Base-by-base conservation (phyloP, 2,797 vertebrate genomes). In the Periophthalmus magnuspinnatus region DNA sequence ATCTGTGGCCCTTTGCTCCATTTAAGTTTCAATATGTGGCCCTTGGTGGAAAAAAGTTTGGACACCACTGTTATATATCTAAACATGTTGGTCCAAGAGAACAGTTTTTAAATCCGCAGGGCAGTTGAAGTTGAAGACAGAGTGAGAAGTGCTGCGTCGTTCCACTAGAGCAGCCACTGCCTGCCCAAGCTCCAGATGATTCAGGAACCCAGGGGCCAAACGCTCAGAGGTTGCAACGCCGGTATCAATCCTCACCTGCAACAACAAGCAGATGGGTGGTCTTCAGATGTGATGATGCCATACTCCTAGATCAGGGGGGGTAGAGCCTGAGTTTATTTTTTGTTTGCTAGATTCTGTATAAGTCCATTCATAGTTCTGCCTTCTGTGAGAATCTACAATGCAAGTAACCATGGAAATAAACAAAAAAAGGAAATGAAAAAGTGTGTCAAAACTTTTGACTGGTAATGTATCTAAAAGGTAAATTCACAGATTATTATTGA, bases 171-270 rank as follows among this genome's bases (percentile, higher is more conserved):
- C 47, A 17, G 92, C 87, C 0, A 91, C 86, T 0, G 91, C 92
- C 63, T 90, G 85, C 0, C 93, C 93, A 80, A 95, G 89, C 64
- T 95, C 93, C 87, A 93, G 78, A 74, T 93, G 93, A 80, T 88
- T 92, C 73, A 94, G 83, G 71, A 86, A 95, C 2, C 93, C 91
- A 0, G 93, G 93, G 0, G 77, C 87, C 84, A 94, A 79, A 59
- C 84, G 90, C 17, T 92, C 94, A 0, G 92, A 90, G 5, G 90
- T 70, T 0, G 84, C 92, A 7, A 96, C 95, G 0, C 95, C 95
- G 6, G 94, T 84, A 79, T 95, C 81, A 34, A 96, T 93, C 85
- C 93, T 95, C 78, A 95, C 88, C 95, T 96, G 83, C 24, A 65
- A 64, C 5, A 5, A 32, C 22, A 65, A 45, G 8, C 41, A 45